phyloP scores from a whole-genome alignment of 2,113 vertebrate species.

The Chroicocephalus ridibundus region DNA sequence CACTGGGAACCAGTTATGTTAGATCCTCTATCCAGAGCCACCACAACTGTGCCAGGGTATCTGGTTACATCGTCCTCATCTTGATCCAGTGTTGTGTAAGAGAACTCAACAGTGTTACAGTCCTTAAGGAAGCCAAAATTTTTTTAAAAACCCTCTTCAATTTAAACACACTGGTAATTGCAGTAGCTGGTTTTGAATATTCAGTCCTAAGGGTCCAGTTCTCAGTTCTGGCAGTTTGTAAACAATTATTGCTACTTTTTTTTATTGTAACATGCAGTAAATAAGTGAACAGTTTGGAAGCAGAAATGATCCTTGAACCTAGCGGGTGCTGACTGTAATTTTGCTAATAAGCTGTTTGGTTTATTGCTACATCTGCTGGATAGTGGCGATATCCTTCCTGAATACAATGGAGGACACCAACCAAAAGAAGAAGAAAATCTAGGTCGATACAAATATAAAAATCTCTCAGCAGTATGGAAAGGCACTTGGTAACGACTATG shows the following conservation, averaged over 20 bases:
- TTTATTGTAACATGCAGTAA: neutral
- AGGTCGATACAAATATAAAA: neutral
- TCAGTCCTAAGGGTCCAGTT: neutral
- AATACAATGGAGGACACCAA: neutral
- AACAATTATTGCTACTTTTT: neutral
- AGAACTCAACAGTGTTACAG: neutral
- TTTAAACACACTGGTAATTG: neutral
- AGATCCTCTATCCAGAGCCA: constrained; percentile 11
- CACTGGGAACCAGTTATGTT: neutral
- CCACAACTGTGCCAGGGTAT: neutral
- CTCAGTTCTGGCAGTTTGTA: neutral
- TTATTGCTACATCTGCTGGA: neutral
- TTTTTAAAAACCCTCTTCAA: neutral
- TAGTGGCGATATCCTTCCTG: neutral
- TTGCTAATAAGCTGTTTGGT: neutral
- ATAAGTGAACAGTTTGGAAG: neutral
- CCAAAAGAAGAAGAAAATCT: neutral
- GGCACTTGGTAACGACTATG: neutral
- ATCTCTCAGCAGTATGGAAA: neutral
- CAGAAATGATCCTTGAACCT: neutral
- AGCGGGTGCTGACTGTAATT: neutral
- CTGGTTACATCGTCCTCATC: neutral
- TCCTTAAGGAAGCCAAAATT: neutral
- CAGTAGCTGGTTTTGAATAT: neutral
- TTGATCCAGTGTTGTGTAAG: neutral